These are phyloP conservation scores for Pao palembangensis DNA, from an alignment of 2,113 vertebrate species.

Conservation along the genomic window DNA sequence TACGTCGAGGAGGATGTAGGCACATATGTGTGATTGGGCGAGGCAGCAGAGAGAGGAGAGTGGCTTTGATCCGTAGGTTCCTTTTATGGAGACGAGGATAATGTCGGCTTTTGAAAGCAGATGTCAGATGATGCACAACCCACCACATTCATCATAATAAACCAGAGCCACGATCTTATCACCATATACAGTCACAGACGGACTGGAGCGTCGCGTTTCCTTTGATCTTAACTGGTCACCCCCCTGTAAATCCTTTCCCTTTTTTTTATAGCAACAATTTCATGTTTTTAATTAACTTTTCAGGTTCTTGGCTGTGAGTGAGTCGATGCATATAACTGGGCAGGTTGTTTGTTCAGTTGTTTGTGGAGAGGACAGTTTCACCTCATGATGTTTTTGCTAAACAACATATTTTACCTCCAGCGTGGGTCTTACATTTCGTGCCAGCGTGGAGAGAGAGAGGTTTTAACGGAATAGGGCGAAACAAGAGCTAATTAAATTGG, in stretches of 20 bases:
- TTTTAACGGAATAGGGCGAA: too few species aligned
- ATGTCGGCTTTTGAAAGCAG: neutral
- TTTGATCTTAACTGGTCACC: neutral
- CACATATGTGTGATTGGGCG: neutral
- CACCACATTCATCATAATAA: slow-evolving; percentile 37
- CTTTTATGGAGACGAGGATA: slow-evolving; percentile 47
- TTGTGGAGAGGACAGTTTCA: too few species aligned
- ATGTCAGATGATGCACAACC: slow-evolving; percentile 21
- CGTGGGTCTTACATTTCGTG: too few species aligned
- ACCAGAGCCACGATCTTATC: slow-evolving; percentile 22
- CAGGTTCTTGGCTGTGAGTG: too few species aligned
- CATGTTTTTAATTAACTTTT: too few species aligned
- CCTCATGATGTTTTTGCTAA: too few species aligned
- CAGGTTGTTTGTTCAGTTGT: too few species aligned
- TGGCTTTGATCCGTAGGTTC: neutral
- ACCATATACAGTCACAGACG: slow-evolving; percentile 50
- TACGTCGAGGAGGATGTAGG: neutral
- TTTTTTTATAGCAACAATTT: slow-evolving; percentile 5
- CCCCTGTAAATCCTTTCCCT: neutral
- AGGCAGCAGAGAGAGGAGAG: neutral
- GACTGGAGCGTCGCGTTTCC: neutral
- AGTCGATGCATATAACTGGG: too few species aligned
- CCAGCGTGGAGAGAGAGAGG: too few species aligned
- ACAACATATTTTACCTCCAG: too few species aligned
- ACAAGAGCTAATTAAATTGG: too few species aligned